Evolutionary conservation across 2,888 invertebrate genomes (phyloP).

Genomic region (Hemistola chrysoprasaria): DNA sequence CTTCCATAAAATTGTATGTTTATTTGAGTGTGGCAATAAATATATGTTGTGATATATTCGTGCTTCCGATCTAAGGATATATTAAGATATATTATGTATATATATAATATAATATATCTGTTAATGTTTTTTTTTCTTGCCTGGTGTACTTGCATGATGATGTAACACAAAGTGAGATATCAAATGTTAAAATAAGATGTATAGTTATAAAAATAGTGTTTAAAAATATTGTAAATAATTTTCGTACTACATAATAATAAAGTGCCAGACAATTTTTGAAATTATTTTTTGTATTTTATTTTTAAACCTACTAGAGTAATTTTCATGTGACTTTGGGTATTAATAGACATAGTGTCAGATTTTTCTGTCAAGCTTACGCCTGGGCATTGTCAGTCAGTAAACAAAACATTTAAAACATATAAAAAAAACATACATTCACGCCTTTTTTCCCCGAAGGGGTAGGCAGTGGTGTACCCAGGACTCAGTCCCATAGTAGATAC

Average conservation of each 20-base stretch:
- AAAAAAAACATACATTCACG: too few species aligned
- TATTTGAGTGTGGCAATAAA: constrained; percentile 39
- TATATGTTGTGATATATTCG: constrained; percentile 42
- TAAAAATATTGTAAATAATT: constrained; percentile 59
- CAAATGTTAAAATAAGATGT: constrained; percentile 18
- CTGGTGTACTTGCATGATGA: constrained; percentile 40
- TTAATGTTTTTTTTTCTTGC: constrained; percentile 38
- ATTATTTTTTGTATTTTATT: constrained; percentile 22
- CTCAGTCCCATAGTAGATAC: too few species aligned
- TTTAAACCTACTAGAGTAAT: background rate
- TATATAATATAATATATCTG: constrained; percentile 13
- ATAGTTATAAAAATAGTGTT: constrained; percentile 10
- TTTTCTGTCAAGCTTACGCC: too few species aligned
- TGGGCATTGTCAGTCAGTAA: too few species aligned
- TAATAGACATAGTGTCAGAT: too few species aligned
- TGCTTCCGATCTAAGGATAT: constrained; percentile 44
- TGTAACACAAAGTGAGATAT: constrained; percentile 47
- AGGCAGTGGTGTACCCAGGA: too few species aligned
- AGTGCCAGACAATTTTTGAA: constrained; percentile 68
- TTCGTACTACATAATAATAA: constrained; percentile 66
- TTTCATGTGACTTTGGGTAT: too few species aligned
- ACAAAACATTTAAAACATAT: too few species aligned
- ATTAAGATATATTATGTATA: background rate
- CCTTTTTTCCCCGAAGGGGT: too few species aligned
- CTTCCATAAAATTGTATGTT: constrained; percentile 36